phyloP scores from a whole-genome alignment of 1,140 invertebrate genomes.

The Pinna nobilis region DNA sequence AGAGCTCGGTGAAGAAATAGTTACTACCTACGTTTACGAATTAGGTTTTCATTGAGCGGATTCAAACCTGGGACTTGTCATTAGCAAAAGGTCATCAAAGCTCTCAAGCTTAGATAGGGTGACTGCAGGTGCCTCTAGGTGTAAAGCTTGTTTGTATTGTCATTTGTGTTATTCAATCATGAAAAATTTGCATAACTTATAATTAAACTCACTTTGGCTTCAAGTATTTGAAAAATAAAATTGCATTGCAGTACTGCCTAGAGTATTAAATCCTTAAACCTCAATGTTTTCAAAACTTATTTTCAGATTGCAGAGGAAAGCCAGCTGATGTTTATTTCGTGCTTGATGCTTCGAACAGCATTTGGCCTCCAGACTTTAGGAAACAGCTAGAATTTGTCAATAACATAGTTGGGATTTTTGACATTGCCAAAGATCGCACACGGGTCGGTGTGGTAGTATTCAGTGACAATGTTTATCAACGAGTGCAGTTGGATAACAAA shows the following conservation, averaged over 20 bases:
- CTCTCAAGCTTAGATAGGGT: no score
- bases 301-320: slow-evolving; percentile 64
- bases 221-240: neutral
- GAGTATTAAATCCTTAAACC: neutral
- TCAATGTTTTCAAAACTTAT: neutral
- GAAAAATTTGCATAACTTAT: neutral
- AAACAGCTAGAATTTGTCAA: slow-evolving; percentile 59
- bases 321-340: slow-evolving; percentile 67
- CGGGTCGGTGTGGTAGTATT: slow-evolving; percentile 55
- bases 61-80: no score
- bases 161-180: no score
- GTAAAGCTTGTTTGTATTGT: no score
- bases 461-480: slow-evolving; percentile 50
- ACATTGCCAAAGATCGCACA: slow-evolving; percentile 44
- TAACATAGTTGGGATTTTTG: slow-evolving; percentile 58
- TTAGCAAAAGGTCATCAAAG: no score
- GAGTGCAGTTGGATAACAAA: slow-evolving; percentile 43
- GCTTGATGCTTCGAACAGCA: slow-evolving; percentile 66
- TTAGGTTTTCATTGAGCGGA: no score
- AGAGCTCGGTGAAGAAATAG: no score
- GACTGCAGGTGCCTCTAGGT: no score
- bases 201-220: neutral
- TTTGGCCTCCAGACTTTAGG: slow-evolving; percentile 57
- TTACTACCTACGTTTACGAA: no score
- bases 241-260: neutral